phyloP scores from a whole-genome alignment of 2,797 vertebrate species.

The Columba guinea region DNA sequence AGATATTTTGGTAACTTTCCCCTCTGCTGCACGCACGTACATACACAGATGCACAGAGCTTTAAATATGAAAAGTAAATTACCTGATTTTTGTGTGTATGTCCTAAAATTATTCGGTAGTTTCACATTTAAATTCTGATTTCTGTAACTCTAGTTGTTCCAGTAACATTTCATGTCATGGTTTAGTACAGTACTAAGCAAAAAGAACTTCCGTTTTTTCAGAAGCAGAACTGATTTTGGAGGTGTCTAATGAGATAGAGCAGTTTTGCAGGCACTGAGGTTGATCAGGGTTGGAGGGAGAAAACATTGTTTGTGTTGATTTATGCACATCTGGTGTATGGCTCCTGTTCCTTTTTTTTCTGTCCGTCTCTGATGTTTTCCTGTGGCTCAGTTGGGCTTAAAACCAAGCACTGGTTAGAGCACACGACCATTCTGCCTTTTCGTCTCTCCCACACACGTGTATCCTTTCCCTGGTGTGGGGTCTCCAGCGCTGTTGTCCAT shows the following conservation, averaged over 20 bases:
- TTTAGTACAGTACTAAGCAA: background rate
- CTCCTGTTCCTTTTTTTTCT: background rate
- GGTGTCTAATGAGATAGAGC: background rate
- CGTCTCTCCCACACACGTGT: background rate
- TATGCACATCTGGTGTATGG: conserved; percentile 1
- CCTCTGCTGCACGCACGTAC: background rate
- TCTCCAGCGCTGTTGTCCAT: background rate
- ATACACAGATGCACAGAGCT: conserved; percentile 34
- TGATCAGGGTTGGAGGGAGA: conserved; percentile 54
- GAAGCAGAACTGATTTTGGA: background rate
- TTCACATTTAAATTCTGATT: background rate
- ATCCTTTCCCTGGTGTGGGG: background rate
- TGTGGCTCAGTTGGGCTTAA: background rate
- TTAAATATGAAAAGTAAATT: conserved; percentile 27
- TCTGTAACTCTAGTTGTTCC: background rate
- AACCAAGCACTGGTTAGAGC: background rate
- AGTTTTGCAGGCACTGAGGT: background rate
- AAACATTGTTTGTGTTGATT: background rate
- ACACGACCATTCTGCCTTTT: background rate
- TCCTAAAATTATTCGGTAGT: background rate
- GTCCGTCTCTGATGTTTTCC: background rate
- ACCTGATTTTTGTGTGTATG: background rate
- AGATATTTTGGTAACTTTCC: background rate
- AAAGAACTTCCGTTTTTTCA: background rate
- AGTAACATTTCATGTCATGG: background rate